Evolutionary conservation across 2,888 invertebrate genomes (phyloP), one percentile per base, ranked within the genome.

Genomic region (Crocallis elinguaria): DNA sequence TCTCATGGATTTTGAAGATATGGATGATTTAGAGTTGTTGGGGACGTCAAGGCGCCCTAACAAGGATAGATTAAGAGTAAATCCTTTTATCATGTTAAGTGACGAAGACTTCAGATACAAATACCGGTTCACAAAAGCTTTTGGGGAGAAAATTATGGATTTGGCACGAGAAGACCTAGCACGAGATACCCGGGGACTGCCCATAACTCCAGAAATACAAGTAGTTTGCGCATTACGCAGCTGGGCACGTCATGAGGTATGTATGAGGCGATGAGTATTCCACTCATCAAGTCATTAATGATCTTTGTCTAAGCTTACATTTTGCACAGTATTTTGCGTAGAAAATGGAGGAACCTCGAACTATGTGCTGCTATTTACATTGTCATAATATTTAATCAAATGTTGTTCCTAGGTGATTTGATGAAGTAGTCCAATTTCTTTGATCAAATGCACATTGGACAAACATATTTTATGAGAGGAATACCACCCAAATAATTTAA

Each of bases 241-340:
- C 27, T 59, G 54, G 54, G 51, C 54, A 38, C 44, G 51, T 0
- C 51, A 58, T 44, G 54, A 51, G 44, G 51, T 51, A 51, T 49
- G 48, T 59, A 7, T 19, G 3, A 19, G 5, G 5, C 5, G 19
- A 19, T 19, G 3, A 4, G 3, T 19, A 4, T 3, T 19, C 3
- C 19, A 4, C 5, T 19, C 5, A 19, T 19, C 5, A 19, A n/a
- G n/a, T n/a, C n/a, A n/a, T n/a, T n/a, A n/a, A n/a, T n/a, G n/a
- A n/a, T n/a, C n/a, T n/a, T n/a, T n/a, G n/a, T n/a, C n/a, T n/a
- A n/a, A n/a, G n/a, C n/a, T n/a, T n/a, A n/a, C n/a, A n/a, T n/a
- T n/a, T n/a, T n/a, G n/a, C n/a, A n/a, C n/a, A n/a, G n/a, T n/a
- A n/a, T n/a, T n/a, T n/a, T n/a, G n/a, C n/a, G n/a, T n/a, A n/a